phyloP scores from a whole-genome alignment of 1,140 invertebrate species.

The Zaprionus lachaisei region DNA sequence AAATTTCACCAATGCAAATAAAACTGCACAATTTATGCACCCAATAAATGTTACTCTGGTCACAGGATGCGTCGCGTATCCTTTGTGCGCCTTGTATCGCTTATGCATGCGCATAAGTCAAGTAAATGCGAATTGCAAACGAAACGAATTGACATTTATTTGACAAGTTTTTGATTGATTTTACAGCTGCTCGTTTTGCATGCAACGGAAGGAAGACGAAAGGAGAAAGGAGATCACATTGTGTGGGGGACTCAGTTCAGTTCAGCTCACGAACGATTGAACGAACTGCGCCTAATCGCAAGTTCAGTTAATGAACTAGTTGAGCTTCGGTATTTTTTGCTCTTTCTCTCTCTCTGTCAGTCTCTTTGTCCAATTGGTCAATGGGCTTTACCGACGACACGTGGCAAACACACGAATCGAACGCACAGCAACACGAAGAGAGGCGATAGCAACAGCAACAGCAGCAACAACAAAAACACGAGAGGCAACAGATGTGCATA shows the following conservation, averaged over 20 bases:
- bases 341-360: constrained; percentile 46
- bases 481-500: constrained; percentile 61
- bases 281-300: constrained; percentile 54
- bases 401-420: constrained; percentile 73
- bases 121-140: constrained; percentile 12
- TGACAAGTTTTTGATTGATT: constrained; percentile 83
- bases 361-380: constrained; percentile 63
- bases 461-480: constrained; percentile 27
- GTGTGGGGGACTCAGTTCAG: neutral
- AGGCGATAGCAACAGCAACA: constrained; percentile 45
- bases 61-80: constrained; percentile 52
- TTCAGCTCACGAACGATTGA: neutral
- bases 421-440: constrained; percentile 16
- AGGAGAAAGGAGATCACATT: neutral
- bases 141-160: constrained; percentile 71
- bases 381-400: constrained; percentile 68
- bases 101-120: constrained; percentile 65
- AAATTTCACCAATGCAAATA: constrained; percentile 40
- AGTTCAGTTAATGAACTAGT: constrained; percentile 75
- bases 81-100: constrained; percentile 40
- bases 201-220: neutral
- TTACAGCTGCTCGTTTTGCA: constrained; percentile 69
- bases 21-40: constrained; percentile 69
- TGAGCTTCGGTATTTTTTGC: constrained; percentile 10
- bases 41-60: constrained; percentile 40